Conservation (phyloP, 2,113 vertebrate genomes). For the Campylomormyrus tamandua region DNA sequence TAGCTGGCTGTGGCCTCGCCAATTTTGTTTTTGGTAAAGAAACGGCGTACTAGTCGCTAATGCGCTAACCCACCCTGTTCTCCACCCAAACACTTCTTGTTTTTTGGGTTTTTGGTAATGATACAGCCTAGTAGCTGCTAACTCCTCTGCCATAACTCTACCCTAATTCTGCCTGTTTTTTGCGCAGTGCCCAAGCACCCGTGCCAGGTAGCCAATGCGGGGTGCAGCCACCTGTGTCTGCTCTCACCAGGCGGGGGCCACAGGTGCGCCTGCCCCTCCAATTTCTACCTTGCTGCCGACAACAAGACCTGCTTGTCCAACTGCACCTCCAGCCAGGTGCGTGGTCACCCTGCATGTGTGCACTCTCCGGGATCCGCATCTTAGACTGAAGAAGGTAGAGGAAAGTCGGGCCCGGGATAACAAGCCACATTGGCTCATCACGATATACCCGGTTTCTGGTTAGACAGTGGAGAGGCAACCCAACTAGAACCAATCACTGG, state of each 20-base stretch:
- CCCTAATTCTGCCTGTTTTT: background rate
- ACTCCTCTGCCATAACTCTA: background rate
- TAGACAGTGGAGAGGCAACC: background rate
- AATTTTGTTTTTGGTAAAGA: background rate
- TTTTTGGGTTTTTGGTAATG: background rate
- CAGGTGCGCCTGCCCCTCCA: conserved; percentile 91
- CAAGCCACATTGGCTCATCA: background rate
- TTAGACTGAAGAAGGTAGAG: background rate
- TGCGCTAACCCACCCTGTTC: background rate
- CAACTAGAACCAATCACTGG: background rate
- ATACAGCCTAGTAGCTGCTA: background rate
- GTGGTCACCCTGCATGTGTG: background rate
- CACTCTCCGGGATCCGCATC: background rate
- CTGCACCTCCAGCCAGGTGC: conserved; percentile 94
- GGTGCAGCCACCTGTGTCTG: conserved; percentile 93
- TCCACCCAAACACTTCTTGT: background rate
- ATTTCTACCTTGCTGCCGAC: conserved; percentile 87
- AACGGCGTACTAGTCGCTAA: background rate
- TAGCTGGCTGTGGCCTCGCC: background rate
- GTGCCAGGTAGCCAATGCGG: conserved; percentile 81
- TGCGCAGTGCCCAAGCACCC: conserved; percentile 78
- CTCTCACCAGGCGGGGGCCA: conserved; percentile 80
- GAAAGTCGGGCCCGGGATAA: background rate
- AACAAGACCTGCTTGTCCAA: conserved; percentile 90
- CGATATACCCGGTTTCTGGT: background rate